phyloP scores from a whole-genome alignment of 2,888 invertebrate species.

The Fragum fragum region DNA sequence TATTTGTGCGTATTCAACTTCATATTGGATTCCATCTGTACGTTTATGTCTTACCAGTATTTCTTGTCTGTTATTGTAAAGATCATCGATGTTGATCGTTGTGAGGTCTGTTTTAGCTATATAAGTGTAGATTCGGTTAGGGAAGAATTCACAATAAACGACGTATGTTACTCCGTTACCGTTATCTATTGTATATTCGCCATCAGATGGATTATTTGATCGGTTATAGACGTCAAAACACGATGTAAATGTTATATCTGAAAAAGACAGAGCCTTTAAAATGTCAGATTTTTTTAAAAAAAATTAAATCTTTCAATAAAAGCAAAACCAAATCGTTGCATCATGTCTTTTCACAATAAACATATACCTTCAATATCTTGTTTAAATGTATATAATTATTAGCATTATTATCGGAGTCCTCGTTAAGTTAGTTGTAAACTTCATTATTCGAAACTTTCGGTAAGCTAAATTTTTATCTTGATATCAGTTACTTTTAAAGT shows the following conservation, averaged over 20 bases:
- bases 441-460: too few species aligned
- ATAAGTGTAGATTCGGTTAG: not conserved
- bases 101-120: not conserved
- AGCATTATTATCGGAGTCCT: too few species aligned
- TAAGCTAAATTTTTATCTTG: too few species aligned
- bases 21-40: not conserved
- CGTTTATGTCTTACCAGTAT: not conserved
- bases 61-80: not conserved
- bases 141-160: conserved; percentile 5
- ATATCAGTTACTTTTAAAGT: too few species aligned
- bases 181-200: not conserved
- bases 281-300: too few species aligned
- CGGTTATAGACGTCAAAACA: not conserved
- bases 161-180: not conserved
- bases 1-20: not conserved
- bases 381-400: too few species aligned
- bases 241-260: not conserved
- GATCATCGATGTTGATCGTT: not conserved
- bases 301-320: too few species aligned
- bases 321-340: too few species aligned
- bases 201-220: not conserved
- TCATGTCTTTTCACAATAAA: too few species aligned
- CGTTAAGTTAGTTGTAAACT: too few species aligned
- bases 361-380: too few species aligned
- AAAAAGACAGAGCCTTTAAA: too few species aligned